These are phyloP conservation scores for Clusia tigrina DNA, from an alignment of 2,888 invertebrate genomes.

Conservation along the genomic window DNA sequence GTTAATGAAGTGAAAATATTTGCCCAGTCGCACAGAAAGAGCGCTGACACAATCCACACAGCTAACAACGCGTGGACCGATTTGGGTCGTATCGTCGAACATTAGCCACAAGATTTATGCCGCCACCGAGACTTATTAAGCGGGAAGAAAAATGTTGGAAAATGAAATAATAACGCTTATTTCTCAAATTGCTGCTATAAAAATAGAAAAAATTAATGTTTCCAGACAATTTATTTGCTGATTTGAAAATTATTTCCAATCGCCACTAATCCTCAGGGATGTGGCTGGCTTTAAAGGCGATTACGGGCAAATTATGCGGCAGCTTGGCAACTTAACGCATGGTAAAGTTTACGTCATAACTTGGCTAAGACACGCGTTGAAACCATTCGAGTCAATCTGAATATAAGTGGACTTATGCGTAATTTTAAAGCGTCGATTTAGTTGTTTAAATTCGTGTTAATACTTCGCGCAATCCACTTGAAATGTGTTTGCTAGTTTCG, in stretches of 20 bases:
- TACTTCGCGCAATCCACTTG: no score
- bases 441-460: no score
- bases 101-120: constrained; percentile 30
- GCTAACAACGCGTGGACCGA: background rate
- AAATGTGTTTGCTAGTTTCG: no score
- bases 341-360: no score
- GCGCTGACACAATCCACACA: background rate
- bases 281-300: background rate
- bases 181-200: background rate
- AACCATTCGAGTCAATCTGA: no score
- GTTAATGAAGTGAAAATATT: constrained; percentile 44
- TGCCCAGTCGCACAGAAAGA: constrained; percentile 16
- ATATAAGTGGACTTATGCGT: no score
- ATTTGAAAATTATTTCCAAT: constrained; percentile 7
- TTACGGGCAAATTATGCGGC: background rate
- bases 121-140: background rate
- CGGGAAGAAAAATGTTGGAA: background rate
- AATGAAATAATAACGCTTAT: background rate
- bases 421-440: no score
- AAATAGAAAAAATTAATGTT: constrained; percentile 21
- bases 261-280: background rate
- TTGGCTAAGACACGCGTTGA: no score
- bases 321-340: background rate
- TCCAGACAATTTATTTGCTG: constrained; percentile 27
- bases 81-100: constrained; percentile 22